Evolutionary conservation across 2,888 invertebrate genomes (phyloP), one percentile per base, ranked within the genome.

Genomic region (Microplitis manilae): DNA sequence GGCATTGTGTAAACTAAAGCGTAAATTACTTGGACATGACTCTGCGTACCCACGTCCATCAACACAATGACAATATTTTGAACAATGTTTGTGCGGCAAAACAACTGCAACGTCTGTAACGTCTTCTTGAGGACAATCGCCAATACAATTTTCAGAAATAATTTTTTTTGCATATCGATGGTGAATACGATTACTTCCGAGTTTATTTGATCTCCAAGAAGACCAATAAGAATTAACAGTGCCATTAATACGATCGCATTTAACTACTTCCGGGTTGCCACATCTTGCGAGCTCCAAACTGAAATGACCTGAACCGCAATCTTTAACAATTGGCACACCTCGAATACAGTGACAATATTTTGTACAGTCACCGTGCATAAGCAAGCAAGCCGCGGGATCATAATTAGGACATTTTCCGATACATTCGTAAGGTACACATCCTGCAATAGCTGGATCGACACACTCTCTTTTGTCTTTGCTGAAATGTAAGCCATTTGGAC

Each of bases 301-400:
- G 71, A 80, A 86, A 5, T 81, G 68, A 7, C 80, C 77, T 1
- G 64, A 1, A 20, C 82, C 81, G 71, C 86, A 86, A n/a, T 75
- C n/a, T 50, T 20, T 59, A 0, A 73, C 2, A 5, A 77, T 62
- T 59, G 83, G 83, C 5, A n/a, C 4, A 0, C 83, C 85, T 2
- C 69, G n/a, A 0, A 72, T 65, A 9, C 87, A 86, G 41, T 81
- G 72, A 68, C 83, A 85, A 70, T 82, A 86, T 4, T 64, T 9
- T 0, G 80, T 77, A 65, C 86, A 86, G 38, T 83, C 50, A 6
- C 13, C 5, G 40, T 69, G 69, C 20, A n/a, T n/a, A 6, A 41
- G 38, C 13, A 20, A 30, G 38, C 39, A 15, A 13, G 39, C 68
- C 13, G 13, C 50, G 50, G 4, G 2, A 50, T 50, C 13, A 13